These are phyloP conservation scores for Masnerella sp. DNA, from an alignment of 2,888 invertebrate species.

Conservation along the genomic window DNA sequence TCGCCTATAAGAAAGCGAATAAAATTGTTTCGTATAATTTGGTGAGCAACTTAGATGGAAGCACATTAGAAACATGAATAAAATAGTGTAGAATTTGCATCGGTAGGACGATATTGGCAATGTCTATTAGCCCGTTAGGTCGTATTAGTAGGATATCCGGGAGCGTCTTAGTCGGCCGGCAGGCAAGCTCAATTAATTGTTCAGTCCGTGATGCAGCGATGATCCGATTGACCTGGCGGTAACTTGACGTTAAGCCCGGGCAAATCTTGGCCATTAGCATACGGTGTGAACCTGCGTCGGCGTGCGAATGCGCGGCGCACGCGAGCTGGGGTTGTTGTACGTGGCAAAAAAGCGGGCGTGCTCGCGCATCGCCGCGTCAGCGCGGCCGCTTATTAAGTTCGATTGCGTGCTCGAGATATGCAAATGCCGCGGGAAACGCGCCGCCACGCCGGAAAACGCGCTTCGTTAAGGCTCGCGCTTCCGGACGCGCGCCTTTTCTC, in stretches of 20 bases:
- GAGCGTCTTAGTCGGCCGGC: constrained; percentile 22
- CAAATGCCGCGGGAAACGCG: constrained; percentile 57
- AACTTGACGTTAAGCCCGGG: constrained; percentile 32
- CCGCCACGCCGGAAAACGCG: constrained; percentile 44
- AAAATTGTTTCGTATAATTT: not conserved
- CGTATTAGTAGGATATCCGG: constrained; percentile 38
- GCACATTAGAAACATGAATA: not conserved
- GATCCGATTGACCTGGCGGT: constrained; percentile 48
- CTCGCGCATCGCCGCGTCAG: constrained; percentile 49
- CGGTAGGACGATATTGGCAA: constrained; percentile 11
- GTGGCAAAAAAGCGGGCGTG: constrained; percentile 47
- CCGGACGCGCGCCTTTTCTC: constrained; percentile 43
- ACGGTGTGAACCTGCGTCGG: constrained; percentile 41
- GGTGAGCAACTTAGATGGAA: not conserved
- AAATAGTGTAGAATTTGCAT: constrained; percentile 30
- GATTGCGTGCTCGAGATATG: constrained; percentile 66
- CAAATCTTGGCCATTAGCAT: constrained; percentile 47
- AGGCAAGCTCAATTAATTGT: constrained; percentile 44
- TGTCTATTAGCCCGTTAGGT: constrained; percentile 29
- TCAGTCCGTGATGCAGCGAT: constrained; percentile 36
- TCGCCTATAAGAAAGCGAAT: no score
- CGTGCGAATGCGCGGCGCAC: constrained; percentile 49
- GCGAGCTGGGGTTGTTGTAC: constrained; percentile 55
- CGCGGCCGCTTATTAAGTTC: constrained; percentile 60
- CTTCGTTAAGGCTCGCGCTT: constrained; percentile 34